Conservation (phyloP, 2,113 vertebrate genomes). For the Microcebus lehilahytsara region DNA sequence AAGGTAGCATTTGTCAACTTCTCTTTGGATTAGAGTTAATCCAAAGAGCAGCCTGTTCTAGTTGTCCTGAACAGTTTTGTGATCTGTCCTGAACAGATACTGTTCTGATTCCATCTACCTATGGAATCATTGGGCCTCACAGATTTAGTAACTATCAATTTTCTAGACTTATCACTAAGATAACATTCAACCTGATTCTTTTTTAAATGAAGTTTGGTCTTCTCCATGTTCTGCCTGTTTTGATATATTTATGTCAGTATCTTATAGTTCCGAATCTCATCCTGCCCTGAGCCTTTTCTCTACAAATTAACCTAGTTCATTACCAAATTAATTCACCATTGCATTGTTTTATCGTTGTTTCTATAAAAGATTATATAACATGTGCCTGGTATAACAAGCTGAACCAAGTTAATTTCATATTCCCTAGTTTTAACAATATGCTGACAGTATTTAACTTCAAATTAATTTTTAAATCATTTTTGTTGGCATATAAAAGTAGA, state of each 20-base stretch:
- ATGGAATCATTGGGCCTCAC: not conserved
- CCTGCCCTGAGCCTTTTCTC: not conserved
- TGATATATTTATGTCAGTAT: not conserved
- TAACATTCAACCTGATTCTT: not conserved
- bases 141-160: not conserved
- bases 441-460: not conserved
- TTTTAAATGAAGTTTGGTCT: not conserved
- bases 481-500: not conserved
- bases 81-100: too few species aligned
- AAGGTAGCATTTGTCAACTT: not conserved
- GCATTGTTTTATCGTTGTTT: not conserved
- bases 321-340: not conserved
- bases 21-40: not conserved
- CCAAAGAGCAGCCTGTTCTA: not conserved
- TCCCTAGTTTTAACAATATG: not conserved
- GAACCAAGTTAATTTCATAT: not conserved
- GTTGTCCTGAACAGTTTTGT: not conserved
- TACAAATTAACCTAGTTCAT: not conserved
- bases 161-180: not conserved
- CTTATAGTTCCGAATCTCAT: not conserved
- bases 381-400: not conserved
- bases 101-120: not conserved
- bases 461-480: constrained; percentile 1
- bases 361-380: not conserved
- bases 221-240: not conserved